Conservation (phyloP, 2,113 vertebrate species). For the Passer montanus region DNA sequence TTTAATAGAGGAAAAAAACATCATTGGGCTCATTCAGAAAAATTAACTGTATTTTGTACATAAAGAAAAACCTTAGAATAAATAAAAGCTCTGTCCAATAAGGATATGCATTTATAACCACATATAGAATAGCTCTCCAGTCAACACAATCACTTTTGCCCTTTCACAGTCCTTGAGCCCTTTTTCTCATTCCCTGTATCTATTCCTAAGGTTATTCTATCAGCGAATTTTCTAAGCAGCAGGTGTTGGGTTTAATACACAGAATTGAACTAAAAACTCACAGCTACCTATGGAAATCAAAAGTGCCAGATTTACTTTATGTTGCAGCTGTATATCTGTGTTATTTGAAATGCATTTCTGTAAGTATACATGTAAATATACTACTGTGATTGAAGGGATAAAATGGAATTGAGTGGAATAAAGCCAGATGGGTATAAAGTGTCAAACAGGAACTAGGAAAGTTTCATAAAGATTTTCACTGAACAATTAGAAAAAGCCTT, state of each 20-base stretch:
- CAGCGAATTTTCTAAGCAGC: not conserved
- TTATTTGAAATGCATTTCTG: not conserved
- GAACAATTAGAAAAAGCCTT: not conserved
- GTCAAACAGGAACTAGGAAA: not conserved
- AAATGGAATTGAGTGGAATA: not conserved
- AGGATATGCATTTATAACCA: not conserved
- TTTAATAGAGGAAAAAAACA: not conserved
- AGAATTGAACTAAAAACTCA: not conserved
- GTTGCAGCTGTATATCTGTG: not conserved
- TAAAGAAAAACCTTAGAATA: not conserved
- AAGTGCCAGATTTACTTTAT: not conserved
- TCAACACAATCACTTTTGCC: not conserved
- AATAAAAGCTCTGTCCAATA: not conserved
- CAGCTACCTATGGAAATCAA: not conserved
- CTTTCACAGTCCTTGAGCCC: not conserved
- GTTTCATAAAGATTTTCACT: not conserved
- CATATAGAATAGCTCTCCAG: not conserved
- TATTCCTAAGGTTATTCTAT: not conserved
- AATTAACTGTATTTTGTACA: not conserved
- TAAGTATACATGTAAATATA: not conserved
- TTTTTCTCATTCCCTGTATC: not conserved
- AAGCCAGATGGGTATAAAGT: not conserved
- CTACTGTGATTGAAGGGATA: not conserved
- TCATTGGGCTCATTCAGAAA: not conserved
- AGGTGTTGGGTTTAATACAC: not conserved